phyloP scores from a whole-genome alignment of 2,113 vertebrate species.

The Hemiprocne comata region DNA sequence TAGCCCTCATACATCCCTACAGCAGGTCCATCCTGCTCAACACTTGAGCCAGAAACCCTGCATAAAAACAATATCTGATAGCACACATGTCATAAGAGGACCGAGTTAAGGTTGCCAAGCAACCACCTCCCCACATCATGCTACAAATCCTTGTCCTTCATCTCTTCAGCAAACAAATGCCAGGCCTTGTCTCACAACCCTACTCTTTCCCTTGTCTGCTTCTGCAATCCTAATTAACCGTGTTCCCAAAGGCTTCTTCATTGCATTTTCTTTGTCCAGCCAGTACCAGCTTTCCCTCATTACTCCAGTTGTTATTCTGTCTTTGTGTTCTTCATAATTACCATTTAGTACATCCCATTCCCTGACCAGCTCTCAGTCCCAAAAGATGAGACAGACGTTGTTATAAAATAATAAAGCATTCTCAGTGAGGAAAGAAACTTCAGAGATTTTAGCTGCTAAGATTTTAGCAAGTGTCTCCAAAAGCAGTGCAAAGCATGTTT shows the following conservation, averaged over 20 bases:
- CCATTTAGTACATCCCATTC: neutral
- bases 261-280: conserved; percentile 20
- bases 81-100: neutral
- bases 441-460: neutral
- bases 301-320: neutral
- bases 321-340: conserved; percentile 11
- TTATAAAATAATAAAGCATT: neutral
- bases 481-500: neutral
- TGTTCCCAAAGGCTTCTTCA: conserved; percentile 37
- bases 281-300: neutral
- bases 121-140: conserved; percentile 24
- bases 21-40: neutral
- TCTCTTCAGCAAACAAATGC: conserved; percentile 50
- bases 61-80: neutral
- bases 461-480: neutral
- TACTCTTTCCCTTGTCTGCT: neutral
- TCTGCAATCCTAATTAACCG: neutral
- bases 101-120: conserved; percentile 41
- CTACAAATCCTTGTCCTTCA: conserved; percentile 50
- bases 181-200: neutral
- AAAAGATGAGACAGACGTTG: neutral
- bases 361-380: neutral
- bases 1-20: neutral
- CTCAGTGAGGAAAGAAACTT: neutral
- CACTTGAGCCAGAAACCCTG: neutral